These are phyloP conservation scores for Strigamia transsilvanica DNA, from an alignment of 2,888 invertebrate genomes.

Conservation along the genomic window DNA sequence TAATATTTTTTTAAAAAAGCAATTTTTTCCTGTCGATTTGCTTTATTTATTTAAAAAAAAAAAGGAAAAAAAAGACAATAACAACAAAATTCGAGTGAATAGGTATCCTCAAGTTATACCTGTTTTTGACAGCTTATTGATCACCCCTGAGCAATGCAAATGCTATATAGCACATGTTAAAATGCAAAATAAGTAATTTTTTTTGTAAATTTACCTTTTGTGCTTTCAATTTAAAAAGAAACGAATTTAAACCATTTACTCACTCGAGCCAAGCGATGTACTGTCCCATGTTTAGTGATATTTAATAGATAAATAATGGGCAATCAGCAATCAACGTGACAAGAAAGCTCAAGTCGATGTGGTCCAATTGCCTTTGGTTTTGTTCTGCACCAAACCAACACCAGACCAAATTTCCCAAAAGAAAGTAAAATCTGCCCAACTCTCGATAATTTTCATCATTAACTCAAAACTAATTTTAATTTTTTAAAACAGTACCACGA, in stretches of 20 bases:
- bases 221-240: too few species aligned
- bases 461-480: not conserved
- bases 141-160: slow-evolving; percentile 26
- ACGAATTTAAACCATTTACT: not conserved
- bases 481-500: not conserved
- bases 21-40: not conserved
- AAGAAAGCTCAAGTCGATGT: not conserved
- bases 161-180: not conserved
- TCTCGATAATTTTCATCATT: not conserved
- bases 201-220: too few species aligned
- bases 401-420: not conserved
- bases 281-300: slow-evolving; percentile 1
- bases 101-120: not conserved
- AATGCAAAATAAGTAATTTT: not conserved
- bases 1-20: too few species aligned
- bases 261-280: not conserved
- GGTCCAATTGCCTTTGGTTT: not conserved
- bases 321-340: slow-evolving; percentile 12
- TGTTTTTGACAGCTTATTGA: slow-evolving; percentile 34
- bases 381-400: not conserved
- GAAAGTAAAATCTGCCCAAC: not conserved
- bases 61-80: not conserved
- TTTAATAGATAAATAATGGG: slow-evolving; percentile 10
- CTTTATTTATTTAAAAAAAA: not conserved
- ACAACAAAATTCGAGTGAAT: not conserved